Conservation (phyloP, 2,888 invertebrate species). For the Pollenia labialis region DNA sequence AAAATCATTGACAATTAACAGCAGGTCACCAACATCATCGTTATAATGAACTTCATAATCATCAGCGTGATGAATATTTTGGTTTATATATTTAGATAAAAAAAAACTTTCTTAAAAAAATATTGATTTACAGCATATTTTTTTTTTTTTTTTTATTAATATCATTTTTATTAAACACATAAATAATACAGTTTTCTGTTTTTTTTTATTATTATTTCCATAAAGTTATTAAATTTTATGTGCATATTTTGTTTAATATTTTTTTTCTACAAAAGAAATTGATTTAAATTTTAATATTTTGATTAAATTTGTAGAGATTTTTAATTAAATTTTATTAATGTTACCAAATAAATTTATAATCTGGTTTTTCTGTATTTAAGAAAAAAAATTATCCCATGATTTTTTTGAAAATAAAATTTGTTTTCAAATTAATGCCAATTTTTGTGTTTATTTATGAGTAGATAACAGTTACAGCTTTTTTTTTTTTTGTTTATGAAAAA, state of each 20-base stretch:
- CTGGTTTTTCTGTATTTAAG: too few species aligned
- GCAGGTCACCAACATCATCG: constrained; percentile 52
- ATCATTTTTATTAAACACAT: neutral
- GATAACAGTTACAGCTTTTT: too few species aligned
- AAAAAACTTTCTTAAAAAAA: constrained; percentile 9
- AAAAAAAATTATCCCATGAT: too few species aligned
- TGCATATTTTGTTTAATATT: neutral
- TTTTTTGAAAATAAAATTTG: too few species aligned
- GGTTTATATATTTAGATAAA: neutral
- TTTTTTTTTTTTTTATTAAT: constrained; percentile 11
- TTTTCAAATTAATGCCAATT: too few species aligned
- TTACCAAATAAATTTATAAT: too few species aligned
- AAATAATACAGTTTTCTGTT: neutral
- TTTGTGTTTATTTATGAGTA: too few species aligned
- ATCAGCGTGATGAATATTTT: neutral
- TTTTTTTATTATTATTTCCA: constrained; percentile 2
- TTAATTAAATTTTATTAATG: neutral
- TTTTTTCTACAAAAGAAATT: constrained; percentile 23
- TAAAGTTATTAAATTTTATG: constrained; percentile 7
- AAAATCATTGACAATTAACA: constrained; percentile 70
- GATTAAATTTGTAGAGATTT: constrained; percentile 27
- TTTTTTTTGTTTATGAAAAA: too few species aligned
- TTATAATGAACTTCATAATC: neutral
- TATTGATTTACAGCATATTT: constrained; percentile 49
- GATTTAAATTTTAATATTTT: constrained; percentile 30